Evolutionary conservation across 1,140 invertebrate genomes (phyloP), one percentile per base, ranked within the genome.

Genomic region (Drosophila sturtevanti): DNA sequence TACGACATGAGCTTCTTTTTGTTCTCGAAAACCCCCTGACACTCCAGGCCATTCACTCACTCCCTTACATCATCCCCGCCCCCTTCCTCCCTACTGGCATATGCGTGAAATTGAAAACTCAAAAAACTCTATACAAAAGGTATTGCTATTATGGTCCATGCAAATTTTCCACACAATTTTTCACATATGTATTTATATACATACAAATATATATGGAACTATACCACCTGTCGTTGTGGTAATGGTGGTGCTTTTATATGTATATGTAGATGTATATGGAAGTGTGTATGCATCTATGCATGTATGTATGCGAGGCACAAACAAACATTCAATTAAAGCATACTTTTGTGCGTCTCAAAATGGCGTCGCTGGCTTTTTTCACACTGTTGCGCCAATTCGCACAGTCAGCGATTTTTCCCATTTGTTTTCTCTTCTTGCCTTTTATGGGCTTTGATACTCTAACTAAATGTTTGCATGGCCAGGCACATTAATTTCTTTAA

Each of bases 291-390:
- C 21, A 5, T n/a, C 14, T 51, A 27, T 34, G 41, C 22, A 18
- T 24, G 21, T n/a, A 48, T 38, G 38, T 59, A 41, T 62, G 37
- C 41, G 35, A 24, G 56, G 51, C 70, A 48, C 41, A 41, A 55
- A 68, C 81, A 87, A 85, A 85, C 81, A 86, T 85, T 85, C 81
- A 86, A 86, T 86, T 86, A 86, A 87, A 82, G 68, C 82, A 87
- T 77, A 86, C 82, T 87, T 87, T 87, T 82, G 71, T 87, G 71
- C 61, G 67, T 71, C 79, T 61, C 68, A 84, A 81, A 84, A 82
- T 79, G 66, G 79, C 79, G 76, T 72, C 56, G 73, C 74, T 44
- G 66, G 71, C 41, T 48, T 48, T 78, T 86, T 86, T 77, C 74
- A 69, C 72, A 76, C 72, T 51, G 60, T 77, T 76, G 24, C 59